Conservation (phyloP, 2,113 vertebrate species). For the Stictonetta naevosa region DNA sequence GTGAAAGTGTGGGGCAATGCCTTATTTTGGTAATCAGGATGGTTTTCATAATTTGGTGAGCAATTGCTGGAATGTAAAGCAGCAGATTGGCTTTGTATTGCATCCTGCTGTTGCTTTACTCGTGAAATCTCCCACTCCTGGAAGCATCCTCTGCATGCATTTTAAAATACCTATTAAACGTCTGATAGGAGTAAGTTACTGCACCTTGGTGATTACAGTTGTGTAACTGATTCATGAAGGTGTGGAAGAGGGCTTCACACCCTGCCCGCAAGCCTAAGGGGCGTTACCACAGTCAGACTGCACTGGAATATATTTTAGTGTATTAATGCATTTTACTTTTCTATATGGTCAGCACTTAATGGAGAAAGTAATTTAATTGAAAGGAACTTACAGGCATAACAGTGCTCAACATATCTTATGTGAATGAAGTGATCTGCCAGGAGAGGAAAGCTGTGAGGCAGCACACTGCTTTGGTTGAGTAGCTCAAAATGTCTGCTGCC, state of each 20-base stretch:
- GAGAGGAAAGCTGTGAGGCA: neutral
- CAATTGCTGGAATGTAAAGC: neutral
- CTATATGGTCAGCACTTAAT: neutral
- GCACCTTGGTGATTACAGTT: neutral
- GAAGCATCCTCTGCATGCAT: accelerated
- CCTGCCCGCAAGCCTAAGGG: neutral
- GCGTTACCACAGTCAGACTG: neutral
- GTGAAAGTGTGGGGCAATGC: neutral
- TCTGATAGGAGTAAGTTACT: neutral
- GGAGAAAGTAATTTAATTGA: neutral
- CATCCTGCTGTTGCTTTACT: neutral
- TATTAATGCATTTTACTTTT: neutral
- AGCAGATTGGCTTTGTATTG: neutral
- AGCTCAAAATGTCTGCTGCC: neutral
- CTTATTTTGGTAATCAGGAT: neutral
- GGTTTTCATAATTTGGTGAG: neutral
- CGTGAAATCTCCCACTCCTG: neutral
- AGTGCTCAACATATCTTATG: neutral
- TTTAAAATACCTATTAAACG: neutral
- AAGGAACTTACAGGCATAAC: neutral
- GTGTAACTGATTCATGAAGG: neutral
- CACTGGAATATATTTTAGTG: neutral
- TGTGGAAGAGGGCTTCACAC: neutral
- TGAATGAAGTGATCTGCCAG: neutral
- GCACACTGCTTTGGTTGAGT: neutral